A percentile compares a stretch with the other conserved stretches of the same genome.
These are phyloP conservation scores for Microcebus murinus DNA, from an alignment of 2,113 vertebrate species.

Conservation along the genomic window DNA sequence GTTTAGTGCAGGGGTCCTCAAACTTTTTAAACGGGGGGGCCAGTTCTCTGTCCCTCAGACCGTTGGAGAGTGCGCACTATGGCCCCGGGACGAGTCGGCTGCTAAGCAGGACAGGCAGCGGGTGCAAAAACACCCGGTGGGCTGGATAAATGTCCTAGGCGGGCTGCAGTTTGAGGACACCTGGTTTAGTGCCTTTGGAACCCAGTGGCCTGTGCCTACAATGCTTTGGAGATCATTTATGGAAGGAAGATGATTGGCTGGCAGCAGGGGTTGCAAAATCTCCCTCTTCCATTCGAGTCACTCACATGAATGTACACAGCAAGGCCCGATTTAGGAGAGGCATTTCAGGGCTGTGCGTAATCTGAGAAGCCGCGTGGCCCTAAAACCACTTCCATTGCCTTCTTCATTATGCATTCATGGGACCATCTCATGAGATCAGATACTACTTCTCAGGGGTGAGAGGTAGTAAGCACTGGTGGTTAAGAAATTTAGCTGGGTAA, in stretches of 20 bases:
- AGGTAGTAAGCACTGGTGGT: background rate
- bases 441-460: accelerated
- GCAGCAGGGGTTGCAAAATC: background rate
- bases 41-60: too few relatives aligned
- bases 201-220: background rate
- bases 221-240: background rate
- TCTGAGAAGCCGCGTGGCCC: background rate
- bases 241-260: background rate
- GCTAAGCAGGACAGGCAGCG: too few relatives aligned
- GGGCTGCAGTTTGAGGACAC: too few relatives aligned
- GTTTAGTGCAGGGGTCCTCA: background rate
- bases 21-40: too few relatives aligned
- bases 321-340: background rate
- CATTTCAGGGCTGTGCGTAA: background rate
- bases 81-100: too few relatives aligned
- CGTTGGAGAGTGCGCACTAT: too few relatives aligned
- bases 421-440: background rate
- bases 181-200: background rate
- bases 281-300: background rate
- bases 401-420: background rate
- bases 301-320: background rate
- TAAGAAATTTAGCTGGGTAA: background rate
- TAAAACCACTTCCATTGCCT: background rate
- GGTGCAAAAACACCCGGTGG: too few relatives aligned
- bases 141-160: too few relatives aligned